These are phyloP conservation scores for Falco rusticolus DNA, from an alignment of 2,797 vertebrate species.

Conservation along the genomic window DNA sequence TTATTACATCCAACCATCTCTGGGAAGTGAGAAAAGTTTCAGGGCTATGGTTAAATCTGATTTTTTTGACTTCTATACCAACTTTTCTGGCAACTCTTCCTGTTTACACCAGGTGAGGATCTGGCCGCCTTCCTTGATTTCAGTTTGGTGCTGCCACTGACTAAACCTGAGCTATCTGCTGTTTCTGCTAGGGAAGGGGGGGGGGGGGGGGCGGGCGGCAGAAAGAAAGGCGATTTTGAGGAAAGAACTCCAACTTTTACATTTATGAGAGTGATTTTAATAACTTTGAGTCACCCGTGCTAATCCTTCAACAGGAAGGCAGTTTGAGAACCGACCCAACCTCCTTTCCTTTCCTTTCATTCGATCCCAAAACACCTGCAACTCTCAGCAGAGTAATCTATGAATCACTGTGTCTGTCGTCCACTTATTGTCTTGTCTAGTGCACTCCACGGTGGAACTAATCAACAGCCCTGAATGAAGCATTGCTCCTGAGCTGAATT, in stretches of 20 bases:
- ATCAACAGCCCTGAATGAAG: conserved; percentile 80
- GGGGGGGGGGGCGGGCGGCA: accelerated
- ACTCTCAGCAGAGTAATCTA: conserved; percentile 84
- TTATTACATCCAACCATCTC: neutral
- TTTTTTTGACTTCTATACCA: neutral
- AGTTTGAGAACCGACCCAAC: conserved; percentile 61
- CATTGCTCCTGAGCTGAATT: conserved; percentile 81
- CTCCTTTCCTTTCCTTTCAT: conserved; percentile 67
- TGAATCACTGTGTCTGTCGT: conserved; percentile 85
- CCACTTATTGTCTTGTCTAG: conserved; percentile 85
- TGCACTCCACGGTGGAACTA: conserved; percentile 80
- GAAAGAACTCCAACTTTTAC: neutral
- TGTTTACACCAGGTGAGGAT: conserved; percentile 25
- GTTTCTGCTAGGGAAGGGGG: neutral
- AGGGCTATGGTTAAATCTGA: neutral
- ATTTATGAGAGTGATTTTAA: conserved; percentile 37
- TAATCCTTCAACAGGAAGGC: conserved; percentile 69
- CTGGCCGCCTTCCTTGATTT: neutral
- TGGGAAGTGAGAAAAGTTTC: neutral
- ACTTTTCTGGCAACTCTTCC: conserved; percentile 25
- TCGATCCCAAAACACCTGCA: conserved; percentile 77
- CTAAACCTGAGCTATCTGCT: neutral
- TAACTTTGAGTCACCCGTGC: conserved; percentile 29
- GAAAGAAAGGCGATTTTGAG: neutral
- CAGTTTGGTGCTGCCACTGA: neutral